Base-by-base conservation (phyloP, 1,140 invertebrate genomes). In the Papilio xuthus region DNA sequence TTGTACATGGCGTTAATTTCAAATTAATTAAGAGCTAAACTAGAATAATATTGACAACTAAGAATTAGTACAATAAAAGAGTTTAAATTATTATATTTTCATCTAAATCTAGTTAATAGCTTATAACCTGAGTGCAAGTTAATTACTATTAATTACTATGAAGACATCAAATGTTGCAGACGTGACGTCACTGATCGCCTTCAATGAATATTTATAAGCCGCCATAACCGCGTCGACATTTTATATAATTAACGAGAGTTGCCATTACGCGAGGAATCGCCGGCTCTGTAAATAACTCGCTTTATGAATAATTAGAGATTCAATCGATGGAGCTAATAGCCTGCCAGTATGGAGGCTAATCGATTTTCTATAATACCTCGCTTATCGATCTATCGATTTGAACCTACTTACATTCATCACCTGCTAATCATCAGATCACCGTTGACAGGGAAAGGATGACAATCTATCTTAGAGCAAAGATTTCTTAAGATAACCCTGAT, bases 161-260 rank as follows among this genome's bases (percentile, higher is more conserved):
- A 67, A 67, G 28, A 67, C 60, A 70, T 70, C 67, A 69, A 69
- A 69, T 10, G 18, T 18, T 74, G 15, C 15, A 26, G 73, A 50
- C 18, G 67, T 74, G 13, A 73, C 71, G 71, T 60, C 26, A 74
- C 42, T 28, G 84, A n/a, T n/a, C n/a, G n/a, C n/a, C n/a, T n/a
- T 84, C 80, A 79, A 23, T 89, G 87, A 91, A 91, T 91, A 91
- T 91, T 89, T 90, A 91, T 90, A 88, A 84, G 77, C 86, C 81
- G 13, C 88, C 86, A 90, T 90, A 89, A 90, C 85, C 80, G 84
- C 87, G 89, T 89, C 85, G 90, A 88, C 85, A 83, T 86, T 85
- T 84, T 91, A 86, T 88, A 90, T 90, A 90, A 92, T 90, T 90
- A 90, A 92, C 82, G 41, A 82, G 86, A 82, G 84, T 84, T 84